A percentile compares a stretch with the other conserved stretches of the same genome.
Evolutionary conservation across 2,888 invertebrate species (phyloP).

Genomic region (Campoletis raptor): DNA sequence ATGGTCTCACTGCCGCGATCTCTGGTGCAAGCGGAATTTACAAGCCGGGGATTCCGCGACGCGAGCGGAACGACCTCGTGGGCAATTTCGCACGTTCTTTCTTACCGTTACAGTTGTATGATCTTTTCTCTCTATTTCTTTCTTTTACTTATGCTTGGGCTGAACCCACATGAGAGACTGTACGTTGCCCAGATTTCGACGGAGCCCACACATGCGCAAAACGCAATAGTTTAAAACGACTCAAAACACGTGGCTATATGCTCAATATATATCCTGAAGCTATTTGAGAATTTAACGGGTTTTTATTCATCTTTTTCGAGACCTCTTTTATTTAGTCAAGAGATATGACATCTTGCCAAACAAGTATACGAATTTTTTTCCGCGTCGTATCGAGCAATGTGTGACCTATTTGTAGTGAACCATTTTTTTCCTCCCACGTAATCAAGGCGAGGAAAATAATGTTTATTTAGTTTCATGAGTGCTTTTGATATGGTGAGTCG

Average conservation of each 20-base stretch:
- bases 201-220: conserved; percentile 19
- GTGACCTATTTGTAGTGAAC: background rate
- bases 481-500: background rate
- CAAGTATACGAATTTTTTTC: conserved; percentile 29
- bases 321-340: conserved; percentile 22
- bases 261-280: conserved; percentile 33
- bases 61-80: conserved; percentile 69
- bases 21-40: conserved; percentile 68
- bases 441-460: background rate
- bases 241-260: conserved; percentile 3
- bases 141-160: conserved; percentile 13
- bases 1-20: conserved; percentile 45
- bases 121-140: conserved; percentile 41
- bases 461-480: background rate
- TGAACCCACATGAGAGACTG: conserved; percentile 22
- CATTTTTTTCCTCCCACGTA: conserved; percentile 23
- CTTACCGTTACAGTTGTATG: conserved; percentile 68
- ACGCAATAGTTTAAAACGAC: conserved; percentile 14
- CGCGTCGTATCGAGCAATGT: background rate
- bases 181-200: conserved; percentile 30
- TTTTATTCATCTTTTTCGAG: conserved; percentile 38
- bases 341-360: conserved; percentile 32
- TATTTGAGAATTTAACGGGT: conserved; percentile 49
- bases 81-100: conserved; percentile 69
- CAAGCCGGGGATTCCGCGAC: conserved; percentile 65